Conservation (phyloP, 2,113 vertebrate genomes). For the Sylvia atricapilla region DNA sequence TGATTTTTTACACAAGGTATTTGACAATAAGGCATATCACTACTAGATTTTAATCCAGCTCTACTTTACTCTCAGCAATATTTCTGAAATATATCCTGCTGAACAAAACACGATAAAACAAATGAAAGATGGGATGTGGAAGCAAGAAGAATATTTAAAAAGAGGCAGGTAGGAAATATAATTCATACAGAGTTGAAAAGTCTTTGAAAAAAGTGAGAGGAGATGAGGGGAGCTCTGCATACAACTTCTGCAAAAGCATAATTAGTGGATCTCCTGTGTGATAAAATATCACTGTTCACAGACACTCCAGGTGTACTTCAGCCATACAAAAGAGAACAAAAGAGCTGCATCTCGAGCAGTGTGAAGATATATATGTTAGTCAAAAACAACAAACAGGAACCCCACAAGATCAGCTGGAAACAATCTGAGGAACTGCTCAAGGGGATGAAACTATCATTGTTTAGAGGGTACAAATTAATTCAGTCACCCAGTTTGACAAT, state of each 20-base stretch:
- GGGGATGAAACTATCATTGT: background rate
- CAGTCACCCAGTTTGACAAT: background rate
- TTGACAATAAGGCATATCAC: background rate
- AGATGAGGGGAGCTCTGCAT: background rate
- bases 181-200: background rate
- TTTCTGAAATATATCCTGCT: background rate
- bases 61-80: background rate
- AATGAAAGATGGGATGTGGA: background rate
- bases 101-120: background rate
- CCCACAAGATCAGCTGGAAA: background rate
- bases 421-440: background rate
- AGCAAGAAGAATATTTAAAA: background rate
- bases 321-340: background rate
- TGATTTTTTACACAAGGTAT: background rate
- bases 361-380: background rate
- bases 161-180: background rate
- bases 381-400: background rate
- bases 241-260: background rate
- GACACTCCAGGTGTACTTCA: background rate
- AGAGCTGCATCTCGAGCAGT: background rate
- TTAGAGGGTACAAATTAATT: background rate
- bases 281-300: background rate
- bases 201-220: background rate
- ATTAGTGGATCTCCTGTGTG: background rate
- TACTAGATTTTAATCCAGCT: background rate